Conservation (phyloP, 2,113 vertebrate species). For the Plecturocebus donacophilus region DNA sequence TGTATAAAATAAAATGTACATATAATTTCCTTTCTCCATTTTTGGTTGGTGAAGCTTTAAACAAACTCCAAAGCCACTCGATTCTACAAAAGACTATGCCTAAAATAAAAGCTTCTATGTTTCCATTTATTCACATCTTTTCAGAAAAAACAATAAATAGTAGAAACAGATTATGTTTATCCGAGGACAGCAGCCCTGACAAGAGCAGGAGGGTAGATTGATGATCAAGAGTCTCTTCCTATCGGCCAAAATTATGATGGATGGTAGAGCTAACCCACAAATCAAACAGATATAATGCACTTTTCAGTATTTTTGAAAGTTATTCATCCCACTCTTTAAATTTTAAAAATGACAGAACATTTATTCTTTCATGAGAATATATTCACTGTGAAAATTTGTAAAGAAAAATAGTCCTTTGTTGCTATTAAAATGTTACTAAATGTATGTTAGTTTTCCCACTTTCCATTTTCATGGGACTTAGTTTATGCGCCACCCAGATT, state of each 20-base stretch:
- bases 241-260: constrained; percentile 21
- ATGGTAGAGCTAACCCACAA: constrained; percentile 52
- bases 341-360: constrained; percentile 53
- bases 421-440: not conserved
- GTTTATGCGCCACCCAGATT: not conserved
- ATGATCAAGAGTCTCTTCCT: constrained; percentile 41
- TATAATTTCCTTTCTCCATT: constrained; percentile 10
- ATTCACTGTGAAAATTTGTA: constrained; percentile 9
- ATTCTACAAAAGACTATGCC: not conserved
- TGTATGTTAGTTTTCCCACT: not conserved
- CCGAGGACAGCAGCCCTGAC: constrained; percentile 16
- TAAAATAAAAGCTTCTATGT: constrained; percentile 18
- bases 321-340: constrained; percentile 57
- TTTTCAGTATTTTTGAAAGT: constrained; percentile 46
- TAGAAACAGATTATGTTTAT: constrained; percentile 55
- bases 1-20: not conserved
- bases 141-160: constrained; percentile 51
- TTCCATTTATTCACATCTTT: constrained; percentile 40
- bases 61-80: not conserved
- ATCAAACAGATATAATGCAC: constrained; percentile 59
- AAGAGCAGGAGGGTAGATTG: constrained; percentile 24
- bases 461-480: not conserved
- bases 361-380: constrained; percentile 55
- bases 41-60: not conserved
- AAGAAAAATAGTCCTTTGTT: constrained; percentile 23